Conservation (phyloP, 2,113 vertebrate species). For the Sorex araneus region DNA sequence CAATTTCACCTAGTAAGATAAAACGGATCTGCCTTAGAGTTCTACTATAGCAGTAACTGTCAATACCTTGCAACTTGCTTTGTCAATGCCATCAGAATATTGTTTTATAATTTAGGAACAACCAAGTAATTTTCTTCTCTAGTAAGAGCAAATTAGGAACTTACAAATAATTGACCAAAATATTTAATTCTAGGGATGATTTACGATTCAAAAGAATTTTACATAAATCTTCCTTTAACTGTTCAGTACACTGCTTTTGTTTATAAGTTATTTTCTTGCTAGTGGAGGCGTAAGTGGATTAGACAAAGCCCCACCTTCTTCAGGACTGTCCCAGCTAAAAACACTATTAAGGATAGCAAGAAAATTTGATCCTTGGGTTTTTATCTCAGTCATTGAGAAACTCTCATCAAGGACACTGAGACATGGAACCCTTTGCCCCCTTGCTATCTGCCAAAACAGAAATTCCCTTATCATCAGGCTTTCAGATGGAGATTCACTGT, state of each 20-base stretch:
- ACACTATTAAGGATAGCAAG: not conserved
- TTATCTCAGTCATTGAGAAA: conserved; percentile 56
- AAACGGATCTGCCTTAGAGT: conserved; percentile 73
- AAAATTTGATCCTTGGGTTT: conserved; percentile 23
- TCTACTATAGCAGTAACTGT: conserved; percentile 83
- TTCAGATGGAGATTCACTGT: not conserved
- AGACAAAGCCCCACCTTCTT: not conserved
- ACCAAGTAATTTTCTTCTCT: conserved; percentile 88
- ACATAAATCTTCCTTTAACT: conserved; percentile 79
- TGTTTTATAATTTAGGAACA: conserved; percentile 90
- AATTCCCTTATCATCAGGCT: not conserved
- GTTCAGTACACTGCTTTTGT: conserved; percentile 46
- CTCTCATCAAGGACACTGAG: not conserved
- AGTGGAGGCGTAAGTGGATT: not conserved
- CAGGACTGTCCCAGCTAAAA: not conserved
- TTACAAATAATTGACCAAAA: conserved; percentile 90
- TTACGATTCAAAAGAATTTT: conserved; percentile 80
- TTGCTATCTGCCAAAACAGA: not conserved
- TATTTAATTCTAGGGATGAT: conserved; percentile 88
- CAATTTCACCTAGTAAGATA: conserved; percentile 87
- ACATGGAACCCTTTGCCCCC: not conserved
- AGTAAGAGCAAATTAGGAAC: conserved; percentile 89
- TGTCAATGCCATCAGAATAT: conserved; percentile 89
- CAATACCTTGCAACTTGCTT: conserved; percentile 87
- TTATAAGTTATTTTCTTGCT: not conserved